Base-by-base conservation (phyloP, 2,888 invertebrate genomes). In the Abrostola tripartita region DNA sequence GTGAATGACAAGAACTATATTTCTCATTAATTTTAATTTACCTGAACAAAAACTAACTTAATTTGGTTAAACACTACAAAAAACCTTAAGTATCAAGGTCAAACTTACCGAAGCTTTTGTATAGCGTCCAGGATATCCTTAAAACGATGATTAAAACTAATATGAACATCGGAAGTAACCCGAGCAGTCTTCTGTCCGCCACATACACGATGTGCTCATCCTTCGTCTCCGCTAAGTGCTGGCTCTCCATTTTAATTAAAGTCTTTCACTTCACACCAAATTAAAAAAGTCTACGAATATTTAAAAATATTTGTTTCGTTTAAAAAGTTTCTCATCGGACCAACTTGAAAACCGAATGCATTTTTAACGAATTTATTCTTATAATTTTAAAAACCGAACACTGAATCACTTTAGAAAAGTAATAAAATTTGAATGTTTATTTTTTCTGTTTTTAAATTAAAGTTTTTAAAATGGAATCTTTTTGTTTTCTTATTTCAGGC, bases 61-160 rank as follows among this genome's bases (percentile, higher is more conserved):
- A 49, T 35, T 47, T 40, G 10, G 12, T 38, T n/a, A 8, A 37
- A 9, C 8, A 8, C 7, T 24, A n/a, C 4, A 24, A 24, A 24
- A 24, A n/a, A n/a, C n/a, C n/a, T n/a, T n/a, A n/a, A n/a, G n/a
- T 24, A 24, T 4, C 1, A 24, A 4, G 35, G 10, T 0, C 10
- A 35, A 10, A 84, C 90, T 90, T 59, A 90, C 90, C 88, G 12
- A 85, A 84, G 61, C 83, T 87, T 78, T 87, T 90, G 61, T 88
- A 91, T 0, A 92, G 52, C 0, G 91, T 84, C 83, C 90, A 92
- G 6, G 91, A 83, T 63, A 92, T 84, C 75, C 91, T 87, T 53
- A 88, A 63, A 7, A 93, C 81, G 37, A 92, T 85, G 0, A 92
- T 83, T 2, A 89, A 65, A 36, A 91, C 74, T 41, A 92, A 78